Conservation (phyloP, 2,113 vertebrate genomes). For the Anolis sagrei region DNA sequence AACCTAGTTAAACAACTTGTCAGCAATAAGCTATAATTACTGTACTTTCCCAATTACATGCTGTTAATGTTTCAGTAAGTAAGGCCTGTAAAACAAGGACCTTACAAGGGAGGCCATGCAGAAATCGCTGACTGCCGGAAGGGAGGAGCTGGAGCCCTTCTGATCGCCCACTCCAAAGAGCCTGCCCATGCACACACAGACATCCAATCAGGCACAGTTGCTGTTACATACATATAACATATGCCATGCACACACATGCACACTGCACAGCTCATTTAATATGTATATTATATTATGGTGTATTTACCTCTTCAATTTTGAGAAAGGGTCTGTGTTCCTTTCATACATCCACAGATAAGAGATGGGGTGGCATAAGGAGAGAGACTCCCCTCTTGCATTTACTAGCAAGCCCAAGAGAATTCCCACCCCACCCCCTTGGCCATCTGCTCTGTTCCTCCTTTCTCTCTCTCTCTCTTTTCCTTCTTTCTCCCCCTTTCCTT, state of each 20-base stretch:
- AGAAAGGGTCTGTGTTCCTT: background rate
- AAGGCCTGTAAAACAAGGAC: conserved; percentile 16
- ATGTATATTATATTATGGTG: too few relatives aligned
- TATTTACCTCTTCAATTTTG: too few relatives aligned
- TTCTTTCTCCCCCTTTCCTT: background rate
- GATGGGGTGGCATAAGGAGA: background rate
- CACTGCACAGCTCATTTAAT: too few relatives aligned
- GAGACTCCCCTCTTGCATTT: too few relatives aligned
- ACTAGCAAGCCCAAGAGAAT: background rate
- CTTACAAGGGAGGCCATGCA: conserved; percentile 3
- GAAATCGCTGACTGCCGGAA: background rate
- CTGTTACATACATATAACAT: background rate
- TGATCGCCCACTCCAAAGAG: background rate
- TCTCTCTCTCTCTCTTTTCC: background rate
- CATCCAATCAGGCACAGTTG: background rate
- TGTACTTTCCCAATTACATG: background rate
- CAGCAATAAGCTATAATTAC: background rate
- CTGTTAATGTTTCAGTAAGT: conserved; percentile 9
- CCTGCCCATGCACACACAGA: background rate
- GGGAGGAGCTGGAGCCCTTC: background rate
- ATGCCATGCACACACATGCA: background rate
- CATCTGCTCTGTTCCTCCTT: background rate
- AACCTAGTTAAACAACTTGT: conserved; percentile 16
- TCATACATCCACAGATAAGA: background rate
- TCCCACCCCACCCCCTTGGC: background rate